A percentile compares a stretch with the other conserved stretches of the same genome.
Evolutionary conservation across 1,140 invertebrate species (phyloP).

Genomic region (Zelostemma sp.): DNA sequence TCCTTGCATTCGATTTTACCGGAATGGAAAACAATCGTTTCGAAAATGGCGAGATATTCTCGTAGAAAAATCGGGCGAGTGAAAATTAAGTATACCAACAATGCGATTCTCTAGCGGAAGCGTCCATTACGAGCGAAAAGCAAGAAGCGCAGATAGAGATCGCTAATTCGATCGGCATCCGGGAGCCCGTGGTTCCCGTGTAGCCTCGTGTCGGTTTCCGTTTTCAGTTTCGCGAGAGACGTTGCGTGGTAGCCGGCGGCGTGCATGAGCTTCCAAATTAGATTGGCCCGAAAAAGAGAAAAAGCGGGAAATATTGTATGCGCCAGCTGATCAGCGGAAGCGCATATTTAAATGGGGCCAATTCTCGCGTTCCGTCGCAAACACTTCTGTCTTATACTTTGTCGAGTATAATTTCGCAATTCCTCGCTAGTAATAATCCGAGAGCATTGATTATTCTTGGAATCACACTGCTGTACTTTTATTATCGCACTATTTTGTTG

Average conservation of each 20-base stretch:
- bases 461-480: no score
- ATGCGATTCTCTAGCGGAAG: slow-evolving; percentile 41
- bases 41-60: no score
- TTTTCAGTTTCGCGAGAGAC: slow-evolving; percentile 32
- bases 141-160: slow-evolving; percentile 40
- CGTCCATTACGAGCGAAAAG: slow-evolving; percentile 37
- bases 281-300: slow-evolving; percentile 25
- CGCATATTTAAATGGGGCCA: slow-evolving; percentile 56
- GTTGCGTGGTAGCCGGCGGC: slow-evolving; percentile 51
- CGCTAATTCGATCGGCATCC: slow-evolving; percentile 48
- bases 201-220: slow-evolving; percentile 34
- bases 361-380: slow-evolving; percentile 41
- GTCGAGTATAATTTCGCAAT: no score
- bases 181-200: slow-evolving; percentile 42
- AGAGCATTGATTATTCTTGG: no score
- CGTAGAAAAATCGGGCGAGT: slow-evolving; percentile 25
- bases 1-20: slow-evolving; percentile 25
- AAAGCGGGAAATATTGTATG: slow-evolving; percentile 45
- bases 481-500: slow-evolving; percentile 1
- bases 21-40: slow-evolving; percentile 16
- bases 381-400: no score
- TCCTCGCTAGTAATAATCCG: no score
- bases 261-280: slow-evolving; percentile 49
- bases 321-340: slow-evolving; percentile 62
- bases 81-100: slow-evolving; percentile 32